These are phyloP conservation scores for Plumapathes pennacea DNA, from an alignment of 92 coral and sea anemone species.

Conservation along the genomic window DNA sequence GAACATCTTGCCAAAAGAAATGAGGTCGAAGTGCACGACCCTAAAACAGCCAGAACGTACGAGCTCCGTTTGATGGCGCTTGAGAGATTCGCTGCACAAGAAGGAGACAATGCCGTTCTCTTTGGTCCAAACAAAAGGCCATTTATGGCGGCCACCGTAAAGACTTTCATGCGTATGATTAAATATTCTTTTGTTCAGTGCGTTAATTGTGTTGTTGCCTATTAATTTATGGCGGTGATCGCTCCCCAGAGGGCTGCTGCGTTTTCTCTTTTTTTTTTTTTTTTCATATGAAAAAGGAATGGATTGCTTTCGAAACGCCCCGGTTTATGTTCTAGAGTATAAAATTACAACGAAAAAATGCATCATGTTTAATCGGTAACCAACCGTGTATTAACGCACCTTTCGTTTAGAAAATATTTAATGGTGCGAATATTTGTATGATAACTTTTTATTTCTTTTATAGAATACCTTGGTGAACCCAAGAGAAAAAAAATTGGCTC, in stretches of 20 bases:
- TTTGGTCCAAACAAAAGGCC: slow-evolving; percentile 39
- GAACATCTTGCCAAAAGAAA: too few relatives aligned
- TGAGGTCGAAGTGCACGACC: background rate
- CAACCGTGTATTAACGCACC: background rate
- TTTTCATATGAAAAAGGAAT: too few relatives aligned
- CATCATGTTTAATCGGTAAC: background rate
- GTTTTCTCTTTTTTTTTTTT: too few relatives aligned
- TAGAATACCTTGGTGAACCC: slow-evolving; percentile 3
- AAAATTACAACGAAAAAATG: background rate
- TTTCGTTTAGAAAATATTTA: background rate
- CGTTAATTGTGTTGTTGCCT: too few relatives aligned
- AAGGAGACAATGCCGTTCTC: slow-evolving; percentile 34
- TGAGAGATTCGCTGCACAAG: slow-evolving; percentile 14
- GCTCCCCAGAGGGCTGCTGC: too few relatives aligned
- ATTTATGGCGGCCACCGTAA: slow-evolving; percentile 29
- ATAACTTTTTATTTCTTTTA: background rate
- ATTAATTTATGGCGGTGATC: too few relatives aligned
- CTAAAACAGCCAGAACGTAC: slow-evolving; percentile 6
- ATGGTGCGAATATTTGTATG: too few relatives aligned
- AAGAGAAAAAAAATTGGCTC: slow-evolving; percentile 2
- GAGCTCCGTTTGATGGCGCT: slow-evolving; percentile 23
- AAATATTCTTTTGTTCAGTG: too few relatives aligned
- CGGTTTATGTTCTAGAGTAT: too few relatives aligned
- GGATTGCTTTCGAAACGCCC: too few relatives aligned
- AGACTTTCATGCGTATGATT: slow-evolving; percentile 22